Conservation (phyloP, 2,113 vertebrate species). For the Accipiter virgatus region DNA sequence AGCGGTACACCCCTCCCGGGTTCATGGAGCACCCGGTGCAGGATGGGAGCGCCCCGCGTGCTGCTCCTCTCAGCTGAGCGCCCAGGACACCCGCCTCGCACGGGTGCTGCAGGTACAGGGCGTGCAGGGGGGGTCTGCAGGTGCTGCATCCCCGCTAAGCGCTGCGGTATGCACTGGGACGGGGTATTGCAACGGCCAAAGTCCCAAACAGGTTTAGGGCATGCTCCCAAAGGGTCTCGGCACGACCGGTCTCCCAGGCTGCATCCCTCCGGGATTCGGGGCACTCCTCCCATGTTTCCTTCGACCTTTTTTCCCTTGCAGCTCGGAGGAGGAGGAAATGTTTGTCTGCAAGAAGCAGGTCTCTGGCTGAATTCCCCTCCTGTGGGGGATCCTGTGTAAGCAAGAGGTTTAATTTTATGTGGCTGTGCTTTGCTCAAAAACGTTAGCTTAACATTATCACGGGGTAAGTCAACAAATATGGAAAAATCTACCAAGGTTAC, state of each 20-base stretch:
- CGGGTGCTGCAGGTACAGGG: neutral
- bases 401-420: neutral
- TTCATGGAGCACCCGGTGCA: accelerated
- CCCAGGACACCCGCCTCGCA: neutral
- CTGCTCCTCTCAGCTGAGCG: neutral
- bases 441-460: neutral
- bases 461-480: neutral
- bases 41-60: neutral
- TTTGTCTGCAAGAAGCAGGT: neutral
- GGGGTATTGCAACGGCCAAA: neutral
- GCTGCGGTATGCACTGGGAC: too few species aligned
- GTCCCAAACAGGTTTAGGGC: neutral
- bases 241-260: accelerated
- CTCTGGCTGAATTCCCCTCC: neutral
- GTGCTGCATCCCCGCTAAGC: neutral
- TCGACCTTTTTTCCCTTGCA: neutral
- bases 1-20: neutral
- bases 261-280: accelerated
- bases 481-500: slow-evolving; percentile 6
- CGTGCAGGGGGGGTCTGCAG: accelerated
- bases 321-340: neutral
- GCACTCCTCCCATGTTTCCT: accelerated
- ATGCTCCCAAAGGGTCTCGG: neutral
- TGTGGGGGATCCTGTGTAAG: neutral
- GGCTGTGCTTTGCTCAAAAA: neutral